Base-by-base conservation (phyloP, 2,797 vertebrate species). In the Spinibarbus caldwelli region DNA sequence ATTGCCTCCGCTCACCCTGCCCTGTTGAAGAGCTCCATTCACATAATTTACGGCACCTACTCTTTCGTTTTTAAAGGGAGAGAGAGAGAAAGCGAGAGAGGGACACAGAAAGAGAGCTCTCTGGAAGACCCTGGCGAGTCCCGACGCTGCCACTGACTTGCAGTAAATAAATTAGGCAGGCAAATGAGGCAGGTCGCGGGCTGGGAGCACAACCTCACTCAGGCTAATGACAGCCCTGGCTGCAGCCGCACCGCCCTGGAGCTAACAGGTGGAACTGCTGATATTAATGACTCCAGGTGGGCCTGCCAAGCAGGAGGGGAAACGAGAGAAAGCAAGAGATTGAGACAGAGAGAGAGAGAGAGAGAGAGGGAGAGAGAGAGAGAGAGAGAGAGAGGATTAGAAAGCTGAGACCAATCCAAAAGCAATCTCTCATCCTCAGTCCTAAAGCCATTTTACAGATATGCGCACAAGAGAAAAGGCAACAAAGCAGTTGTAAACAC, bases 91-190 rank as follows among this genome's bases (percentile, higher is more conserved):
- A 49, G 71, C 64, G 6, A 78, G 59, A 84, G 82, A 77, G 67
- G 31, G 23, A 90, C 93, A 93, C 91, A 90, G 92, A 93, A 91
- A 91, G 91, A 91, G 89, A 91, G 92, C 90, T 78, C 47, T 84
- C 17, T 68, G 83, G 64, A 84, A 78, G 38, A 84, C 75, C 38
- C 66, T 89, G 91, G 93, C 87, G 85, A 90, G 90, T 87, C 85
- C 79, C 80, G 80, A 38, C 73, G 84, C 73, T 82, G 89, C 66
- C 85, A 82, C 87, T 86, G 89, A 78, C 80, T 86, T 89, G 90
- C 88, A 91, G 91, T 93, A 93, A 93, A 94, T 94, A 94, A 94
- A 94, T 94, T 90, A 93, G 92, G 90, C 86, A 88, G 90, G 89
- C 92, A 93, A 94, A 93, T 89, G 90, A 93, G 90, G 90, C 90